These are phyloP conservation scores for Trematocara macrostoma DNA, from an alignment of 2,113 vertebrate genomes.

Conservation along the genomic window DNA sequence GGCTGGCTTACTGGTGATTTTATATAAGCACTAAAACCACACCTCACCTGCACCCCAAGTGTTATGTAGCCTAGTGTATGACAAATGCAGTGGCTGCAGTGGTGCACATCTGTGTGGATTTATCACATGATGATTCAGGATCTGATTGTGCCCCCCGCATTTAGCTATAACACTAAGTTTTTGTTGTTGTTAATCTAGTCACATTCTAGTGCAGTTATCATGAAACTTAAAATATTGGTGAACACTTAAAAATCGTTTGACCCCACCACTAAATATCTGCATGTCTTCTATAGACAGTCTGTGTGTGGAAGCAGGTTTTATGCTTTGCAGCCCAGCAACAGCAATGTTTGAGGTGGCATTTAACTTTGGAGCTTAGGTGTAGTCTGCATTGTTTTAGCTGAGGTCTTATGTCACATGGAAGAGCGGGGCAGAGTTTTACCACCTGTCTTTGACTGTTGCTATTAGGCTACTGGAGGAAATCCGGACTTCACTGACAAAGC, in stretches of 20 bases:
- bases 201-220: not conserved
- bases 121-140: not conserved
- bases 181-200: not conserved
- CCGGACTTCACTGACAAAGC: constrained; percentile 3
- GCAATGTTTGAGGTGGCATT: not conserved
- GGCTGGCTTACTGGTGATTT: not conserved
- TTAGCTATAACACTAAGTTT: not conserved
- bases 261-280: not conserved
- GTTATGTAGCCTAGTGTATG: not conserved
- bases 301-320: not conserved
- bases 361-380: not conserved
- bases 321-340: not conserved
- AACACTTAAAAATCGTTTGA: not conserved
- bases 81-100: not conserved
- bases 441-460: not conserved
- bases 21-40: not conserved
- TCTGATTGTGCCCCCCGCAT: not conserved
- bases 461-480: not conserved
- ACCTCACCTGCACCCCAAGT: not conserved
- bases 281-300: not conserved
- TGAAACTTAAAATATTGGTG: not conserved
- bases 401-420: not conserved
- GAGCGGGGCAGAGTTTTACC: constrained; percentile 35
- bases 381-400: not conserved
- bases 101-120: not conserved